Evolutionary conservation across 2,888 invertebrate species (phyloP), one percentile per base, ranked within the genome.

Genomic region (Zaprionus lineosus): DNA sequence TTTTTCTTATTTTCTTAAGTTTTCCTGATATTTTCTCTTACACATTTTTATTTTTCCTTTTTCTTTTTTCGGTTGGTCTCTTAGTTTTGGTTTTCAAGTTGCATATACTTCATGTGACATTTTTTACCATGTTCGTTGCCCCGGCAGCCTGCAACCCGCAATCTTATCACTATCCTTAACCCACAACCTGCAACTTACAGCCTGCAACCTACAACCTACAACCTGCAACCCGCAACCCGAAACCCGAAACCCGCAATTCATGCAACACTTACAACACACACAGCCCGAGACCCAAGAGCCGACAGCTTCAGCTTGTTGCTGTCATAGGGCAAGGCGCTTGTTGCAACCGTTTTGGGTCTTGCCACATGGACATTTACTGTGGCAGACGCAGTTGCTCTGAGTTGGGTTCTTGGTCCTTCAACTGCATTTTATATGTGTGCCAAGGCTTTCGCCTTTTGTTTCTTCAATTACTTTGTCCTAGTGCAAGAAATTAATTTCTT

Each of bases 61-160:
- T n/a, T n/a, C n/a, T n/a, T n/a, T n/a, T n/a, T n/a, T n/a, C n/a
- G n/a, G n/a, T n/a, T n/a, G n/a, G n/a, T n/a, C n/a, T n/a, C n/a
- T n/a, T n/a, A n/a, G n/a, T n/a, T n/a, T n/a, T n/a, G n/a, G n/a
- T 51, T 59, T 55, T 63, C 48, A 59, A 67, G 61, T 61, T 60
- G 58, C 69, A 60, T 60, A 69, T 72, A 47, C 36, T 67, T 37
- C 57, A 41, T 74, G 67, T 65, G 78, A 78, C 78, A 74, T 66
- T 74, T 59, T n/a, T 51, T 48, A 33, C 40, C 26, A 6, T 34
- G 14, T 50, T n/a, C n/a, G 14, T 12, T 33, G 21, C 36, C 4
- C 16, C n/a, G n/a, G n/a, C n/a, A n/a, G 18, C 7, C 9, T n/a
- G n/a, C 26, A 2, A 14, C 5, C 8, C 11, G 8, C 9, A 14